phyloP scores from a whole-genome alignment of 2,797 vertebrate genomes.

The Rhabdophis nuchalis region DNA sequence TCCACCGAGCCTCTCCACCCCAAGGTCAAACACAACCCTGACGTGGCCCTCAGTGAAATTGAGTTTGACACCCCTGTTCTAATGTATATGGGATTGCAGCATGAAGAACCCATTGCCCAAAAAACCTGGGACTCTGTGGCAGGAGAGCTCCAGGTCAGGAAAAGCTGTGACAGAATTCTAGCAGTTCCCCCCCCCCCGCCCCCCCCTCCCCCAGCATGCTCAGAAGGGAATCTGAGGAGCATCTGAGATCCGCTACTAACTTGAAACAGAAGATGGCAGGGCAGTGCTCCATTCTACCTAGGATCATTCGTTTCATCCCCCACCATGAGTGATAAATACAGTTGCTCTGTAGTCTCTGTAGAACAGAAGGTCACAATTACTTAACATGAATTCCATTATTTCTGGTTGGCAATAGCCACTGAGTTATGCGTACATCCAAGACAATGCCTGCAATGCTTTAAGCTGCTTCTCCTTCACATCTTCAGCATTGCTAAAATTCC shows the following conservation, averaged over 20 bases:
- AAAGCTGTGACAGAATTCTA: neutral
- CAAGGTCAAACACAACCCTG: too few relatives aligned
- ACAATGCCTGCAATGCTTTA: neutral
- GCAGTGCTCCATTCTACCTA: slow-evolving; percentile 8
- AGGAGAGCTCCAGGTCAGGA: neutral
- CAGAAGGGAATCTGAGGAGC: neutral
- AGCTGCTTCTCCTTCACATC: neutral
- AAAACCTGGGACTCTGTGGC: neutral
- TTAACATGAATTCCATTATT: slow-evolving; percentile 20
- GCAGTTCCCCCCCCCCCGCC: too few relatives aligned
- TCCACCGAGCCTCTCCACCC: too few relatives aligned
- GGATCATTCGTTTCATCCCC: neutral
- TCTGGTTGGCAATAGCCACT: neutral
- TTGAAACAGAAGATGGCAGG: slow-evolving; percentile 12
- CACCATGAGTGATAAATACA: neutral
- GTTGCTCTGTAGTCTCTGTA: neutral
- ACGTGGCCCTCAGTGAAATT: too few relatives aligned
- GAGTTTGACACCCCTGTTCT: neutral
- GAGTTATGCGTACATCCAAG: neutral
- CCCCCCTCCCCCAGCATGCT: too few relatives aligned
- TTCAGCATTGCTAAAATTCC: neutral
- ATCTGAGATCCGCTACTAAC: neutral
- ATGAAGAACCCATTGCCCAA: neutral
- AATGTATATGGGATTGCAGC: neutral
- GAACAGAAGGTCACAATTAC: slow-evolving; percentile 26